phyloP scores from a whole-genome alignment of 2,797 vertebrate genomes.

The Peromyscus eremicus region DNA sequence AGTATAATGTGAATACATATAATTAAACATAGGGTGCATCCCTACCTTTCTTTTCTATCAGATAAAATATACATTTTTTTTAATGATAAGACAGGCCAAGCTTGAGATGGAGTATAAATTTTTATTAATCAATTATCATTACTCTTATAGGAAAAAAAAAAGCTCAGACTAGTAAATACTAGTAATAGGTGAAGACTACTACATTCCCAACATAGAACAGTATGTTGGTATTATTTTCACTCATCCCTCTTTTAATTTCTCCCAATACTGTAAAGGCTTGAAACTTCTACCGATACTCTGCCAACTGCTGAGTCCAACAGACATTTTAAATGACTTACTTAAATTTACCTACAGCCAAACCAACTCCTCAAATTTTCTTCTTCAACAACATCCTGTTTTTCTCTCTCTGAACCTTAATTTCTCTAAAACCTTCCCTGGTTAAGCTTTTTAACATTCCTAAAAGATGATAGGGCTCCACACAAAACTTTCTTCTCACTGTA shows the following conservation, averaged over 20 bases:
- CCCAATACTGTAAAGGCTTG: conserved; percentile 3
- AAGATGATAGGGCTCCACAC: not conserved
- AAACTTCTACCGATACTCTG: not conserved
- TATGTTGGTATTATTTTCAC: conserved; percentile 35
- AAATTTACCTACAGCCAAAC: not conserved
- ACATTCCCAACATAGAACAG: not conserved
- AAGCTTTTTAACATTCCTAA: not conserved
- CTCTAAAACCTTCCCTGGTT: not conserved
- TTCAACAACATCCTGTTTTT: not conserved
- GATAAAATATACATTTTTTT: not conserved
- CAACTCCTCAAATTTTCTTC: not conserved
- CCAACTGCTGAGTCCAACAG: not conserved
- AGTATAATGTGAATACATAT: not conserved
- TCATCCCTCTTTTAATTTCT: not conserved
- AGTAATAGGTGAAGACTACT: not conserved
- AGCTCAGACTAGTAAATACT: not conserved
- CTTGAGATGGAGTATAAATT: not conserved
- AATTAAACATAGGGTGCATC: not conserved
- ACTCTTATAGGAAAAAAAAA: not conserved
- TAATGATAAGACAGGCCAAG: not conserved
- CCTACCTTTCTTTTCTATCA: not conserved
- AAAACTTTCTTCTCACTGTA: not conserved
- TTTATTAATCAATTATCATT: not conserved
- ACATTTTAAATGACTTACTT: conserved; percentile 32
- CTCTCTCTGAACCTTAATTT: conserved; percentile 6